phyloP scores from a whole-genome alignment of 2,888 invertebrate genomes.

The Drosophila meridionalis region DNA sequence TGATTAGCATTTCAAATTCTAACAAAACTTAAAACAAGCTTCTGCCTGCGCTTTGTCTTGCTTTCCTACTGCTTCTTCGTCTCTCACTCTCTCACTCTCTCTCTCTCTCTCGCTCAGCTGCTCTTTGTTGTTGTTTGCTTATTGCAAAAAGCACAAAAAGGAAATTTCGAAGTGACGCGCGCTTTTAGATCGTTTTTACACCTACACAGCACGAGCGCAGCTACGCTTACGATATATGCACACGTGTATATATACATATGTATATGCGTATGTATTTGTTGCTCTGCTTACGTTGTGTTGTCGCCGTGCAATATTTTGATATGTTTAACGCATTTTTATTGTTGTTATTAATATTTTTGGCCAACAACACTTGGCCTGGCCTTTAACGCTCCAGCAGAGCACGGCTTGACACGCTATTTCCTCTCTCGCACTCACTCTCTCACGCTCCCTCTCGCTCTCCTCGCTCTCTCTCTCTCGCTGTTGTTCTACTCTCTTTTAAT shows the following conservation, averaged over 20 bases:
- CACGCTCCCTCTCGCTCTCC: not conserved
- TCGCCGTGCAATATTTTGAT: slow-evolving; percentile 43
- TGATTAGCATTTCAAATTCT: slow-evolving; percentile 68
- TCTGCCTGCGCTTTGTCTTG: not conserved
- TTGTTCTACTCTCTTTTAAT: slow-evolving; percentile 41
- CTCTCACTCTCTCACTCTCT: slow-evolving; percentile 21
- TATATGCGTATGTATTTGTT: slow-evolving; percentile 6
- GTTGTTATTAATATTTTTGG: slow-evolving; percentile 43
- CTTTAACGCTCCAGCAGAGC: slow-evolving; percentile 67
- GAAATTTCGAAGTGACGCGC: slow-evolving; percentile 44
- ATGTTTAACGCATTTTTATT: slow-evolving; percentile 48
- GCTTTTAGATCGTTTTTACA: slow-evolving; percentile 58
- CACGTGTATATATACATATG: slow-evolving; percentile 7
- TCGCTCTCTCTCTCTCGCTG: not conserved
- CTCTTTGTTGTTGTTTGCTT: slow-evolving; percentile 35
- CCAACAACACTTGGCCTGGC: slow-evolving; percentile 44
- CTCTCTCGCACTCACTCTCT: slow-evolving; percentile 5
- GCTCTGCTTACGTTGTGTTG: slow-evolving; percentile 31
- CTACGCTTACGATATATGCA: slow-evolving; percentile 51
- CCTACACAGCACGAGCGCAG: slow-evolving; percentile 50
- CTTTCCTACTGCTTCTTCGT: too few species aligned
- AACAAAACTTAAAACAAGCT: slow-evolving; percentile 57
- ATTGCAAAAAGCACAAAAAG: slow-evolving; percentile 33
- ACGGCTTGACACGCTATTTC: slow-evolving; percentile 40
- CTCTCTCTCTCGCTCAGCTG: slow-evolving; percentile 15